Base-by-base conservation (phyloP, 2,797 vertebrate genomes). In the Anguilla marmorata region DNA sequence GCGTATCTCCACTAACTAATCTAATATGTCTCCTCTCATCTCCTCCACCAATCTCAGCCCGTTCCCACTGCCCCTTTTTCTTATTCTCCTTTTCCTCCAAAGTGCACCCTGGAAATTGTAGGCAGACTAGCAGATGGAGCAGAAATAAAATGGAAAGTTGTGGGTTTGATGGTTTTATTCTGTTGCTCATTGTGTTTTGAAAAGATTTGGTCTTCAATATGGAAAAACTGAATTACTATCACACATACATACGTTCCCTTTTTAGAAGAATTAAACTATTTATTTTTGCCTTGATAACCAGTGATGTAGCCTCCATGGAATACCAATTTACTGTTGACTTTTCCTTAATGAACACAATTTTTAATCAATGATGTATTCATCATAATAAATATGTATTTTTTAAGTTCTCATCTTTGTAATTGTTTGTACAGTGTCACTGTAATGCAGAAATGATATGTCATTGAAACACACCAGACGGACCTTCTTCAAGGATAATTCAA, bases 1-100 rank as follows among this genome's bases (percentile, higher is more conserved):
- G 33, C 86, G 89, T 88, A 88, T 88, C 89, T 88, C 87, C 87
- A 91, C 89, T 93, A 92, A 93, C 93, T 92, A 92, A 90, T 88
- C 74, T 50, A 89, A 9, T 63, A 76, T 79, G 90, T 72, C 60
- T 74, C 87, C 90, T 88, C 88, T 90, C 90, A 84, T 54, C 63
- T 86, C 66, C 66, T 21, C 80, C 74, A 37, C 56, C 82, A 85
- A 33, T 74, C 37, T 52, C 54, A 50, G 52, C 14, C 54, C 4
- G 21, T 33, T 80, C 56, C 85, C 19, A 5, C 50, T 50, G 21
- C 74, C 84, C 74, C 84, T 33, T 14, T 58, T 76, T 60, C 50
- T 45, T 54, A 82, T 0, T 30, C 52, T n/a, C 72, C 24, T 87
- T 74, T 33, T 76, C 66, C 21, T 80, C 60, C 41, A 41, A 63